Percentiles rank a stretch among this genome's conserved stretches.
phyloP scores from a whole-genome alignment of 2,888 invertebrate genomes.

The Colletes collaris region DNA sequence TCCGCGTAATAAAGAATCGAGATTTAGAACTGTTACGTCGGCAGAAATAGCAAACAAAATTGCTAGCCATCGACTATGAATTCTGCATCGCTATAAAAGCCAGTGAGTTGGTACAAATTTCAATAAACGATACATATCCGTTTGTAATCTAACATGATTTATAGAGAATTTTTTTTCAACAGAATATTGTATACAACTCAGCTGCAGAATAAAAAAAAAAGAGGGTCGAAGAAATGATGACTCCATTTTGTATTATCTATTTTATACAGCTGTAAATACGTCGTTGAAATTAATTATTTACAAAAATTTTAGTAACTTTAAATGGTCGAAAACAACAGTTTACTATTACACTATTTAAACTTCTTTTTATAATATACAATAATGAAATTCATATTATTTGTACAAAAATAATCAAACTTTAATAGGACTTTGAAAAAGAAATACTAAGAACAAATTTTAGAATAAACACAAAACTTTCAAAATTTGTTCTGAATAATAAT shows the following conservation, averaged over 20 bases:
- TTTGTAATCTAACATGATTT: slow-evolving; percentile 44
- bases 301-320: too few relatives aligned
- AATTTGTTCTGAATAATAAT: too few relatives aligned
- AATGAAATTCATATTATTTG: too few relatives aligned
- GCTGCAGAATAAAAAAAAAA: not conserved
- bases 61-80: slow-evolving; percentile 6
- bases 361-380: too few relatives aligned
- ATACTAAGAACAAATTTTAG: too few relatives aligned
- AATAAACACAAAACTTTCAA: too few relatives aligned
- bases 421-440: too few relatives aligned
- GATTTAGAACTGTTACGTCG: slow-evolving; percentile 6
- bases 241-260: not conserved
- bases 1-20: slow-evolving; percentile 1
- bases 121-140: slow-evolving; percentile 44
- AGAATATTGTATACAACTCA: slow-evolving; percentile 8
- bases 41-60: slow-evolving; percentile 20
- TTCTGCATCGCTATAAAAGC: slow-evolving; percentile 23
- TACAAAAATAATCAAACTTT: too few relatives aligned
- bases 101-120: slow-evolving; percentile 46
- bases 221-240: not conserved
- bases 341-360: too few relatives aligned
- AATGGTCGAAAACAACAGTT: too few relatives aligned
- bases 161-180: slow-evolving; percentile 29
- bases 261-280: not conserved
- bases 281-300: too few relatives aligned